These are phyloP conservation scores for Paramormyrops kingsleyae DNA, from an alignment of 2,113 vertebrate genomes.

Conservation along the genomic window DNA sequence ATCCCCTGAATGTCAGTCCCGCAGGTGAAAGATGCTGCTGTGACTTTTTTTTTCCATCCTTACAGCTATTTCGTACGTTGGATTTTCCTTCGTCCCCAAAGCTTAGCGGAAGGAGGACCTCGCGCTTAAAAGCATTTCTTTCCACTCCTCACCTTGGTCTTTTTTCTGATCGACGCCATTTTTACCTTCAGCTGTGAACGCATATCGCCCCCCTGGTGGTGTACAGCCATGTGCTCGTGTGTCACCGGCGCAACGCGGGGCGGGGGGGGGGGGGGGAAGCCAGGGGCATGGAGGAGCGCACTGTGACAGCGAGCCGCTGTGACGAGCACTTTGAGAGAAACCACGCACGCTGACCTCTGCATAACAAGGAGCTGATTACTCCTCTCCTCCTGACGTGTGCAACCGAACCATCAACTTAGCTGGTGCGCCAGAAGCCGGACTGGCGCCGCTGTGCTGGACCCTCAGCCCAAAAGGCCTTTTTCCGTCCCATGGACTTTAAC, in stretches of 20 bases:
- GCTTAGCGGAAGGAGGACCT: constrained; percentile 50
- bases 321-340: constrained; percentile 66
- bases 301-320: constrained; percentile 58
- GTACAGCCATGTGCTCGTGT: constrained; percentile 20
- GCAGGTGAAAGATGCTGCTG: constrained; percentile 74
- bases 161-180: neutral
- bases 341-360: constrained; percentile 23
- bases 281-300: constrained; percentile 41
- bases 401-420: neutral
- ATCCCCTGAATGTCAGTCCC: constrained; percentile 68
- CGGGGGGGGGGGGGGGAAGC: neutral
- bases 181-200: constrained; percentile 7
- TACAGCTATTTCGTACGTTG: constrained; percentile 71
- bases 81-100: constrained; percentile 67
- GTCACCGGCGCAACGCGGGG: neutral
- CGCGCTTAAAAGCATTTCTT: neutral
- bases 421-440: constrained; percentile 19
- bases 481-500: constrained; percentile 54
- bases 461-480: constrained; percentile 62
- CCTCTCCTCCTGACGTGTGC: neutral
- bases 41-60: constrained; percentile 59
- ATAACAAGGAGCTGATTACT: constrained; percentile 29
- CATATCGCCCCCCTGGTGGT: constrained; percentile 41
- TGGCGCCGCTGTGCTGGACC: constrained; percentile 30
- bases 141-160: constrained; percentile 19